Conservation (phyloP, 2,113 vertebrate genomes). For the Mesoclemmys tuberculata region DNA sequence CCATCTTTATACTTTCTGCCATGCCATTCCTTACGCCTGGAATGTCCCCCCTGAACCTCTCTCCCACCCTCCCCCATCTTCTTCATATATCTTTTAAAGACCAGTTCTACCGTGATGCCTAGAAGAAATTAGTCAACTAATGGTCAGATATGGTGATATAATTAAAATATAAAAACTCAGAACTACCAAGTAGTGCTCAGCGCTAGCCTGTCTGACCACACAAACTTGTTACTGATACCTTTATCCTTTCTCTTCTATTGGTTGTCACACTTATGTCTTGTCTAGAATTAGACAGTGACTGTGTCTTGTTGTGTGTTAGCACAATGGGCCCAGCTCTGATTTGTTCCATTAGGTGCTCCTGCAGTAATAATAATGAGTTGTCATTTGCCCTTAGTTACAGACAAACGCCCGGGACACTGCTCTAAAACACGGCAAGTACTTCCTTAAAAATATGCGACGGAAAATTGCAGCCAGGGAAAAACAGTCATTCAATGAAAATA, state of each 20-base stretch:
- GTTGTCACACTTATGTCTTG: not conserved
- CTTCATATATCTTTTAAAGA: not conserved
- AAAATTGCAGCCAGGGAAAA: conserved; percentile 62
- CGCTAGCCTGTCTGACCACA: not conserved
- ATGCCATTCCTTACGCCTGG: not conserved
- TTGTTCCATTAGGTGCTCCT: conserved; percentile 36
- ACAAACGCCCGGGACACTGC: conserved; percentile 51
- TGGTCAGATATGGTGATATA: not conserved
- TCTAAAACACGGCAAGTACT: conserved; percentile 38
- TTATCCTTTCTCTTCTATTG: not conserved
- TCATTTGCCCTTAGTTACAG: conserved; percentile 43
- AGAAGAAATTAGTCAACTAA: not conserved
- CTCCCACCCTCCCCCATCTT: not conserved
- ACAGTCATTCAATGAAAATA: conserved; percentile 62
- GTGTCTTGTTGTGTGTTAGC: not conserved
- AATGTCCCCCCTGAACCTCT: not conserved
- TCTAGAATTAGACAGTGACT: not conserved
- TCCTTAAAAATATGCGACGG: conserved; percentile 62
- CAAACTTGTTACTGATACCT: not conserved
- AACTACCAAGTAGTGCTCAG: not conserved
- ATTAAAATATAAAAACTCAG: not conserved
- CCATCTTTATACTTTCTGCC: not conserved
- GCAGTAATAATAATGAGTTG: conserved; percentile 52
- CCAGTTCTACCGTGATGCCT: not conserved
- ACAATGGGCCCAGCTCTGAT: not conserved